Base-by-base conservation (phyloP, 1,140 invertebrate genomes). In the Phenacoccus solenopsis region DNA sequence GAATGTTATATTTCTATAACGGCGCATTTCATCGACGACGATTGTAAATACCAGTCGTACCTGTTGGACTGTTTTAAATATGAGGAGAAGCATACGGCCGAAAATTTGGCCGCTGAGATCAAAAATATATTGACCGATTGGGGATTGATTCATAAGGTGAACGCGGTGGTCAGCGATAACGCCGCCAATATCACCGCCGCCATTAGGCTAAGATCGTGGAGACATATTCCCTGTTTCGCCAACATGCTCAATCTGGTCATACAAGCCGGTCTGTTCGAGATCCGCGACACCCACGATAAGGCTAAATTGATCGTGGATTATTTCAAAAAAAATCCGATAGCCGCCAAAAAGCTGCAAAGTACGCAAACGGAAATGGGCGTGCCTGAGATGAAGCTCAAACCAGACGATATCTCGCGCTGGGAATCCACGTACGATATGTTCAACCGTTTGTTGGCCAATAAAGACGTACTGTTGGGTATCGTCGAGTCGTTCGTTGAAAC, bases 341-440 rank as follows among this genome's bases (percentile, higher is more conserved):
- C 70, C 1, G 22, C 30, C 12, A 28, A 24, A 5, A 72, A 73
- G 72, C 57, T 76, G 22, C 72, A 71, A 67, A 25, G 61, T 32
- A 68, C 70, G 5, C 70, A 72, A 59, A 25, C 70, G 69, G 74
- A 76, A 38, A 68, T 74, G 69, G 72, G 70, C 20, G 57, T 72
- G 4, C 71, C 69, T 10, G 22, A 30, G 20, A 64, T 74, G 20
- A 79, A 78, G 69, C 49, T 76, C 5, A 78, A 77, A 70, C 75
- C 75, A 59, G 76, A 78, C 22, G 75, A 76, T 10, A 5, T 49
- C 0, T 76, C 75, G 1, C 69, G 76, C 0, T 78, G 76, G 77
- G 77, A 75, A 67, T 75, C 74, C 4, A 76, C 74, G 0, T 77
- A 72, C 67, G 74, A 77, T 27, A 78, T 78, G 76, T 20, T 77